A percentile compares a stretch with the other conserved stretches of the same genome.
Conservation (phyloP, 1,140 invertebrate species). For the Temnothorax curvispinosus region DNA sequence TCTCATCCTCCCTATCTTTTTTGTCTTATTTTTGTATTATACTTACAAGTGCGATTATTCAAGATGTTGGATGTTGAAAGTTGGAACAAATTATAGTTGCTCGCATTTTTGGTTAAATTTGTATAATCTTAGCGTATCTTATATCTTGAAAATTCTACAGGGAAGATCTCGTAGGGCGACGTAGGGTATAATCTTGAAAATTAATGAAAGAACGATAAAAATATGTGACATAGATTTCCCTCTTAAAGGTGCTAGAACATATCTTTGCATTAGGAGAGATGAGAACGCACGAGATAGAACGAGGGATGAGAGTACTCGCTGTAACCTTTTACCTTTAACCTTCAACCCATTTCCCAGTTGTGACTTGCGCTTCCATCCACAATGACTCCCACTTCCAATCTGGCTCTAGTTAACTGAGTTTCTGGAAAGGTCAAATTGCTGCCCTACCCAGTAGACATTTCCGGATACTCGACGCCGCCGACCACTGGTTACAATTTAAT, state of each 20-base stretch:
- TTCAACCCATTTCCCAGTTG: conserved; percentile 55
- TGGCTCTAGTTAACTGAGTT: conserved; percentile 45
- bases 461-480: neutral
- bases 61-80: neutral
- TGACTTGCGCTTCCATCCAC: conserved; percentile 48
- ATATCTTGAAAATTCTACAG: too few relatives aligned
- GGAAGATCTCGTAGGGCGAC: neutral
- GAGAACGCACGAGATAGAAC: neutral
- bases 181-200: neutral
- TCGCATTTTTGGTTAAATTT: neutral
- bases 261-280: neutral
- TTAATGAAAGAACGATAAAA: neutral
- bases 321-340: conserved; percentile 65
- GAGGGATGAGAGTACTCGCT: neutral
- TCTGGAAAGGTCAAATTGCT: conserved; percentile 57
- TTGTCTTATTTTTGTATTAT: neutral
- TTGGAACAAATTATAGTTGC: neutral
- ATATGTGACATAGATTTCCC: neutral
- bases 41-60: neutral
- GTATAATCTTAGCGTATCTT: neutral
- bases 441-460: neutral
- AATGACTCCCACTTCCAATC: conserved; percentile 51
- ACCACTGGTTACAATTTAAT: conserved; percentile 26
- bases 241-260: neutral
- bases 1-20: neutral